These are phyloP conservation scores for Chelmon rostratus DNA, from an alignment of 2,797 vertebrate genomes.

Conservation along the genomic window DNA sequence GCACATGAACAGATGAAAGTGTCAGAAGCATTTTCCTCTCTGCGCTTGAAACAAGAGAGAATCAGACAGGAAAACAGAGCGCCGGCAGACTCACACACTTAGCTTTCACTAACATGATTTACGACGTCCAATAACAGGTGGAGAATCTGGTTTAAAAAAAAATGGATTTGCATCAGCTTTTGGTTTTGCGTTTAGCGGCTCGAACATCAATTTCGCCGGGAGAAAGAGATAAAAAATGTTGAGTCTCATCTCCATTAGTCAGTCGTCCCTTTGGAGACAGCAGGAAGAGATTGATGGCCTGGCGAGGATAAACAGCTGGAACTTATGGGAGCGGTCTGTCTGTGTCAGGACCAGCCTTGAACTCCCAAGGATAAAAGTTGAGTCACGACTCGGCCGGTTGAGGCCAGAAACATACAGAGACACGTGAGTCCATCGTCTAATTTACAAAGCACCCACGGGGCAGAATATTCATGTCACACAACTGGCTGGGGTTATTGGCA, in stretches of 20 bases:
- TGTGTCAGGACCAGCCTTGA: slow-evolving; percentile 67
- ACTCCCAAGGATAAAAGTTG: slow-evolving; percentile 55
- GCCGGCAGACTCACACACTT: not conserved
- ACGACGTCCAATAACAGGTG: slow-evolving; percentile 49
- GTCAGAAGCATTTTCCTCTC: slow-evolving; percentile 3
- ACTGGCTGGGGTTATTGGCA: not conserved
- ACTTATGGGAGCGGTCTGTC: slow-evolving; percentile 73
- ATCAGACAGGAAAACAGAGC: slow-evolving; percentile 10
- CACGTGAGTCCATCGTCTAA: slow-evolving; percentile 10
- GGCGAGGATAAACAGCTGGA: slow-evolving; percentile 77
- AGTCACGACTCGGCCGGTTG: slow-evolving; percentile 44
- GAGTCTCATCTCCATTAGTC: slow-evolving; percentile 76
- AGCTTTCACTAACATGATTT: slow-evolving; percentile 57
- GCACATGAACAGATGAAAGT: slow-evolving; percentile 21
- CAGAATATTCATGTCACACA: slow-evolving; percentile 21
- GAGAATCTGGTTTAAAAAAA: slow-evolving; percentile 40
- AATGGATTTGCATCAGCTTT: slow-evolving; percentile 62
- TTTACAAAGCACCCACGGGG: slow-evolving; percentile 31
- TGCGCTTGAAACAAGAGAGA: slow-evolving; percentile 17
- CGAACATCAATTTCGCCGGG: slow-evolving; percentile 67
- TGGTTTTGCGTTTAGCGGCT: slow-evolving; percentile 61
- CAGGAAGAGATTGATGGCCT: slow-evolving; percentile 66
- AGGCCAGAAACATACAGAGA: slow-evolving; percentile 45
- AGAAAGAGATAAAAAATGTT: slow-evolving; percentile 64
- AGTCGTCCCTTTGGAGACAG: slow-evolving; percentile 63